Conservation (phyloP, 2,113 vertebrate species). For the Alces alces region DNA sequence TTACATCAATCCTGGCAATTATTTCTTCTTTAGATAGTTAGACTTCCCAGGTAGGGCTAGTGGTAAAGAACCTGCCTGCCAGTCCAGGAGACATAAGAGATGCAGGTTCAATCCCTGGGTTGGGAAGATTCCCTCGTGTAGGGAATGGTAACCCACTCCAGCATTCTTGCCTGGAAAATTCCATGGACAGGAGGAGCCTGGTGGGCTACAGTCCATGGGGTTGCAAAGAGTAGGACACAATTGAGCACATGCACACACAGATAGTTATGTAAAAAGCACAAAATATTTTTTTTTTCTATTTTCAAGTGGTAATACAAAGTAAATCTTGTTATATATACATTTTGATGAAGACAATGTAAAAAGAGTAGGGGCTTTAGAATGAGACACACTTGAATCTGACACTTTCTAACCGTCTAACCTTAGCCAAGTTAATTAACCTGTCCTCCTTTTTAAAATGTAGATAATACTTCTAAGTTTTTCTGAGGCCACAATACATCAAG, state of each 20-base stretch:
- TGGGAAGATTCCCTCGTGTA: neutral
- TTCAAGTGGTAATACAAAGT: neutral
- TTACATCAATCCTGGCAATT: neutral
- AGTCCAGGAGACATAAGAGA: neutral
- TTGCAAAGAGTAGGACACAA: neutral
- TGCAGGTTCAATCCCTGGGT: neutral
- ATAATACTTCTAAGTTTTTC: neutral
- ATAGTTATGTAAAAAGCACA: neutral
- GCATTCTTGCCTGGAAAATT: neutral
- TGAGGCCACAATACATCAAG: neutral
- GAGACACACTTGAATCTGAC: neutral
- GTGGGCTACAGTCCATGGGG: neutral
- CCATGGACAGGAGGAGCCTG: neutral
- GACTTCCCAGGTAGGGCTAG: neutral
- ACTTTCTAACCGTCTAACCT: neutral
- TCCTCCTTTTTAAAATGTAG: constrained; percentile 31
- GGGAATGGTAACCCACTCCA: neutral
- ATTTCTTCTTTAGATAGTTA: neutral
- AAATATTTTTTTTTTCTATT: neutral
- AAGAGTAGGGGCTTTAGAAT: neutral
- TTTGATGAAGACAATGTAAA: neutral
- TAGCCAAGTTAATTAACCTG: constrained; percentile 6
- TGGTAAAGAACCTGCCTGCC: neutral
- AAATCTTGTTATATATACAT: neutral
- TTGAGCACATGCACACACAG: neutral